These are phyloP conservation scores for Clupea harengus DNA, from an alignment of 2,113 vertebrate species.

Conservation along the genomic window DNA sequence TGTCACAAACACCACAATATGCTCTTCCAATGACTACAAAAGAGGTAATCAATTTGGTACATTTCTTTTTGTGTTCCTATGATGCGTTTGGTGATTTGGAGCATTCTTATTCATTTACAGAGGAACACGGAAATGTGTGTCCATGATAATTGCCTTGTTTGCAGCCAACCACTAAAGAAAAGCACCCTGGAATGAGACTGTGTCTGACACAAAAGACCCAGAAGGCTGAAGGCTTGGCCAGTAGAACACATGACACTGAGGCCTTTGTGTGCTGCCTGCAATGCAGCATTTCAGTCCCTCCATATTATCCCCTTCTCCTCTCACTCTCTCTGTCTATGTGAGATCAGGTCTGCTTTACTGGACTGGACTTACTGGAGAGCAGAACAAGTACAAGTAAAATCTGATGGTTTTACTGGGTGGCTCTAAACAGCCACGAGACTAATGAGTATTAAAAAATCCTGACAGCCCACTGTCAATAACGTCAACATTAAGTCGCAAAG, in stretches of 20 bases:
- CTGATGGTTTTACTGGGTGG: conserved; percentile 38
- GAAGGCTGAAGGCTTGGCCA: conserved; percentile 22
- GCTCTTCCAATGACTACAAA: neutral
- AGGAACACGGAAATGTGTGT: conserved; percentile 32
- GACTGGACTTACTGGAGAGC: conserved; percentile 57
- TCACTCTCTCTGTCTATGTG: conserved; percentile 1
- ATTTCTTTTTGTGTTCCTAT: conserved; percentile 12
- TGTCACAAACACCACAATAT: neutral
- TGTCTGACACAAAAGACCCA: conserved; percentile 20
- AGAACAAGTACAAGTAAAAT: conserved; percentile 60
- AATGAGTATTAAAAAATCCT: no score
- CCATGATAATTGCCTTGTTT: conserved; percentile 33
- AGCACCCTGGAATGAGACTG: conserved; percentile 24
- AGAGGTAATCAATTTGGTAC: conserved; percentile 13
- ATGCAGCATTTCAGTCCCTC: conserved; percentile 19
- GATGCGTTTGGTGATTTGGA: conserved; percentile 25
- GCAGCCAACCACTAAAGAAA: conserved; percentile 25
- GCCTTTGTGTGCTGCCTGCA: conserved; percentile 13
- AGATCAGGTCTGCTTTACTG: conserved; percentile 59
- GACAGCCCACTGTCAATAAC: neutral
- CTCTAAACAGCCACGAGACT: no score
- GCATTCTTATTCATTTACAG: conserved; percentile 31
- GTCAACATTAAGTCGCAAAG: neutral
- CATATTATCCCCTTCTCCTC: neutral
- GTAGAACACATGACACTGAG: conserved; percentile 14